Base-by-base conservation (phyloP, 2,113 vertebrate species). In the Anhinga anhinga region DNA sequence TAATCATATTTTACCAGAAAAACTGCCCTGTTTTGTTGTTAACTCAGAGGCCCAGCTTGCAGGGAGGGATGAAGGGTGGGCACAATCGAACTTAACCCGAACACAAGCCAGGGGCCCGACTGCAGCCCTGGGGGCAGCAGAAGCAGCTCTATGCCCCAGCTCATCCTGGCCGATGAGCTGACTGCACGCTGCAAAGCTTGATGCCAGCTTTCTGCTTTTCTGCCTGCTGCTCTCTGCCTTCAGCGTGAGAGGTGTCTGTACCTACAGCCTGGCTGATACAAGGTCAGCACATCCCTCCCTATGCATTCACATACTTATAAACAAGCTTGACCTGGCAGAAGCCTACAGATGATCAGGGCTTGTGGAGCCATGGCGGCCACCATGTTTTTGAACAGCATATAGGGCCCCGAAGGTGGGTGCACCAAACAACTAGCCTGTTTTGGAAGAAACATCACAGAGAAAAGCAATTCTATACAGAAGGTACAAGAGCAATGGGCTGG, bases 221-320 rank as follows among this genome's bases (percentile, higher is more conserved):
- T 4, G 3, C 12, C 2, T 2, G 62, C 62, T 69, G n/a, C 5
- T 27, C 44, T 20, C 65, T 8, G 47, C 16, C 50, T 67, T 77
- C 0, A 0, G 27, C 4, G 2, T 0, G 0, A 18, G 2, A 15
- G 5, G 9, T 9, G 8, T 29, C 62, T 0, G 0, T 29, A 42
- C 16, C 26, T 7, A 29, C 9, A 10, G 22, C 25, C 77, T 11
- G 15, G 22, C 2, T 2, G 22, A 50, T 23, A 45, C 5, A 19
- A 71, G 55, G 20, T 17, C 45, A 80, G 6, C 4, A 3, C 70
- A 70, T 5, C 36, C 30, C 62, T 53, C 66, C 40, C 61, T 30
- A 0, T 5, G 4, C 36, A 26, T 11, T n/a, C 10, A 44, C 1
- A 22, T 3, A 15, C 70, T 72, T 16, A 23, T 0, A 47, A 80